Conservation (phyloP, 2,888 invertebrate species). For the Fissipunctia ypsillon region DNA sequence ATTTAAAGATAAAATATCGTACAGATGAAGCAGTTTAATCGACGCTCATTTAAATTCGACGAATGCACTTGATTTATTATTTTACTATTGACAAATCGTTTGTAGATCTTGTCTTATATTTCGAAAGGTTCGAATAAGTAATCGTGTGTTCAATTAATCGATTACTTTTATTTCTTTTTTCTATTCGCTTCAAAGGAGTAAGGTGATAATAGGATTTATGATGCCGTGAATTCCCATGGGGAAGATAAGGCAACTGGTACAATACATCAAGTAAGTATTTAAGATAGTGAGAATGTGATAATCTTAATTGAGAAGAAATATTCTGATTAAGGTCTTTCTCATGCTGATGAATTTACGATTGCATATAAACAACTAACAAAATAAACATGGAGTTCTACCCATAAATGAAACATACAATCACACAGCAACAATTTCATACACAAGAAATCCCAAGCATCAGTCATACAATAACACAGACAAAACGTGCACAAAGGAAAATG, state of each 20-base stretch:
- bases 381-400: not conserved
- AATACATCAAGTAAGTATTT: constrained; percentile 41
- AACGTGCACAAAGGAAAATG: constrained; percentile 81
- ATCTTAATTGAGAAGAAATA: constrained; percentile 34
- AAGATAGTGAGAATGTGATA: constrained; percentile 40
- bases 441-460: constrained; percentile 62
- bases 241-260: constrained; percentile 43
- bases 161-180: constrained; percentile 53
- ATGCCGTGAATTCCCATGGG: constrained; percentile 31
- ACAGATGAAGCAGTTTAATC: constrained; percentile 63
- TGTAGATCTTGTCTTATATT: constrained; percentile 62
- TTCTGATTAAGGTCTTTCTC: constrained; percentile 6
- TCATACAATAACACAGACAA: constrained; percentile 78
- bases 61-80: constrained; percentile 67
- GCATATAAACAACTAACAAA: not conserved
- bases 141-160: constrained; percentile 59
- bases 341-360: constrained; percentile 21
- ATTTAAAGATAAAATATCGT: constrained; percentile 62
- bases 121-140: constrained; percentile 53
- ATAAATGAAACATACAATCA: constrained; percentile 9
- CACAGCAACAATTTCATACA: constrained; percentile 18
- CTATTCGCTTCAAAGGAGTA: constrained; percentile 41
- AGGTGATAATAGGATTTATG: constrained; percentile 63
- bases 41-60: constrained; percentile 65
- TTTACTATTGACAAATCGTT: constrained; percentile 68